phyloP scores from a whole-genome alignment of 2,888 invertebrate genomes.

The Dendrolimus houi region DNA sequence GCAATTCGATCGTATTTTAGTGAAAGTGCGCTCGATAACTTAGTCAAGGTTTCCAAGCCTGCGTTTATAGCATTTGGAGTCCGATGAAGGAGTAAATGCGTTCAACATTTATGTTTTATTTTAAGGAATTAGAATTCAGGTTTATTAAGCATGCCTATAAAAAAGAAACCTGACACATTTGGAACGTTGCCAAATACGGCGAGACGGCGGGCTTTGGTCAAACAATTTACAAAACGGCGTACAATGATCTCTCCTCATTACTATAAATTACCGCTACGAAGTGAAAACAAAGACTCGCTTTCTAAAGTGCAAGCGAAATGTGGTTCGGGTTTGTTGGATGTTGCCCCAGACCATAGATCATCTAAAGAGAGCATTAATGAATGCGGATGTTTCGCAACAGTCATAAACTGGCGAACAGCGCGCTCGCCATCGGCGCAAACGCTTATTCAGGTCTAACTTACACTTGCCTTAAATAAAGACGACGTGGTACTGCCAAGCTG shows the following conservation, averaged over 20 bases:
- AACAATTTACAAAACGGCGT: slow-evolving; percentile 50
- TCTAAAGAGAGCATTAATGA: slow-evolving; percentile 38
- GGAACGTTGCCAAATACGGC: slow-evolving; percentile 41
- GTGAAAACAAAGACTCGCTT: slow-evolving; percentile 71
- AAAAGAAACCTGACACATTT: slow-evolving; percentile 36
- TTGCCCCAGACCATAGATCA: slow-evolving; percentile 40
- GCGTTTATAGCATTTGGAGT: slow-evolving; percentile 21
- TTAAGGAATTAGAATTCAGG: slow-evolving; percentile 29
- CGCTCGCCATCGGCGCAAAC: not conserved
- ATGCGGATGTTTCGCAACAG: slow-evolving; percentile 49
- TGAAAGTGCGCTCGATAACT: slow-evolving; percentile 54
- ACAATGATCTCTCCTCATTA: slow-evolving; percentile 64
- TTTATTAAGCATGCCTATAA: slow-evolving; percentile 17
- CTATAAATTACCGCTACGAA: slow-evolving; percentile 53
- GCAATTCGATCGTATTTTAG: slow-evolving; percentile 29
- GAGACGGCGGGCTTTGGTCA: slow-evolving; percentile 30
- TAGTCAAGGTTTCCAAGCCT: slow-evolving; percentile 47
- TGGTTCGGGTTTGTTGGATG: slow-evolving; percentile 31
- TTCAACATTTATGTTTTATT: slow-evolving; percentile 4
- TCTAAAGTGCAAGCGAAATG: slow-evolving; percentile 61
- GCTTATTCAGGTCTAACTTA: not conserved
- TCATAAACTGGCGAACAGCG: not conserved
- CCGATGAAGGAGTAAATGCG: slow-evolving; percentile 4
- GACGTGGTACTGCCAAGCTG: too few relatives aligned
- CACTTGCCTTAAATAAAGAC: too few relatives aligned